Evolutionary conservation across 1,140 invertebrate genomes (phyloP), one percentile per base, ranked within the genome.

Genomic region (Zaprionus gabonicus): DNA sequence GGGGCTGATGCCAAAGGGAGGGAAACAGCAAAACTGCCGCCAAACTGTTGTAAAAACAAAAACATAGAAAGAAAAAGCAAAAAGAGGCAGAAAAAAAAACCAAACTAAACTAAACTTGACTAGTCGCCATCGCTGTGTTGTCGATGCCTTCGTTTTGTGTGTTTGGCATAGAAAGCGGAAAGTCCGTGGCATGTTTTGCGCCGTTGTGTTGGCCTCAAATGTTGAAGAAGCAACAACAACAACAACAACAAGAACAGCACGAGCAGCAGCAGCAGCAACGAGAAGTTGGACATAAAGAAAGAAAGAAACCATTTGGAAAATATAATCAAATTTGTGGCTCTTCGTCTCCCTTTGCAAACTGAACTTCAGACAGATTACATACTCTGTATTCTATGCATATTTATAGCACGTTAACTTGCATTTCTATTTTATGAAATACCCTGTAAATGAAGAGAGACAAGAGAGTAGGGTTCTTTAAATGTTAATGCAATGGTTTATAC

Each of bases 261-360:
- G 2, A 23, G 31, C 31, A 34, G 31, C 31, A 34, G 31, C 41
- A 68, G 17, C n/a, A 27, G 15, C n/a, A 57, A 36, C 44, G 34
- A 56, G 25, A 44, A 58, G 55, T 36, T 49, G 28, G 44, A 7
- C 31, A 36, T 59, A 70, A 46, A 62, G 58, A 63, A 68, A 57
- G 51, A 73, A 78, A 73, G 81, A 80, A 84, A 80, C 81, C 81
- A 83, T 83, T 83, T 83, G 81, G 73, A 80, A 84, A 83, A 83
- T 80, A 83, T 83, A 83, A 83, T 83, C 81, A 79, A 85, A 85
- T 85, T 78, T 81, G 34, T 71, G 55, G 34, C 53, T 57, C 38
- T 56, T 36, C 25, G 34, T 65, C 69, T 4, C 64, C 75, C 31
- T 58, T 41, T 2, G 23, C 15, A 57, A 44, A 70, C 27, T 41